Evolutionary conservation across 2,797 vertebrate genomes (phyloP).

Genomic region (Coilia nasus): DNA sequence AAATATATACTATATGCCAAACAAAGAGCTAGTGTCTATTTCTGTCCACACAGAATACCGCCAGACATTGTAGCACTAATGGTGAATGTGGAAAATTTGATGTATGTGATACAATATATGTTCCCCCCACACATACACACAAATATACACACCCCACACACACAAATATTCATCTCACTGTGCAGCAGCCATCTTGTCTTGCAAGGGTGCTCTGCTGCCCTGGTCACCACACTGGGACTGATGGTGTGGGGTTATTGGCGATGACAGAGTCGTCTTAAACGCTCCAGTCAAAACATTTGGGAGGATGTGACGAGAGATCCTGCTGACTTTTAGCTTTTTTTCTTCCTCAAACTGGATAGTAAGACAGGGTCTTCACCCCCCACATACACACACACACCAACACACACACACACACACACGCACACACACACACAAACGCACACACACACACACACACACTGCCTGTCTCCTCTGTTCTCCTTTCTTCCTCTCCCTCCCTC

Average conservation of each 20-base stretch:
- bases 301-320: conserved; percentile 67
- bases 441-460: too few species aligned
- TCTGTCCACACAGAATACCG: too few species aligned
- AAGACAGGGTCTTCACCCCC: conserved; percentile 1
- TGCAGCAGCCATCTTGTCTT: neutral
- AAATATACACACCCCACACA: too few species aligned
- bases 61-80: too few species aligned
- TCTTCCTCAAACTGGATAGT: neutral
- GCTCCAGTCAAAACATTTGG: conserved; percentile 72
- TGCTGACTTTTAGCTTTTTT: conserved; percentile 36
- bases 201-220: neutral
- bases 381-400: neutral
- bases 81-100: too few species aligned
- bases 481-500: neutral
- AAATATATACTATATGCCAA: too few species aligned
- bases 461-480: neutral
- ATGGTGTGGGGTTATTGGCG: conserved; percentile 65
- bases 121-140: too few species aligned
- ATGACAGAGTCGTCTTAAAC: conserved; percentile 66
- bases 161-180: neutral
- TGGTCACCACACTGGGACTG: conserved; percentile 49
- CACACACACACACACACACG: too few species aligned
- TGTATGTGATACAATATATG: too few species aligned
- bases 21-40: too few species aligned
- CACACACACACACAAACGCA: too few species aligned